Base-by-base conservation (phyloP, 2,888 invertebrate genomes). In the Lithophane socia region DNA sequence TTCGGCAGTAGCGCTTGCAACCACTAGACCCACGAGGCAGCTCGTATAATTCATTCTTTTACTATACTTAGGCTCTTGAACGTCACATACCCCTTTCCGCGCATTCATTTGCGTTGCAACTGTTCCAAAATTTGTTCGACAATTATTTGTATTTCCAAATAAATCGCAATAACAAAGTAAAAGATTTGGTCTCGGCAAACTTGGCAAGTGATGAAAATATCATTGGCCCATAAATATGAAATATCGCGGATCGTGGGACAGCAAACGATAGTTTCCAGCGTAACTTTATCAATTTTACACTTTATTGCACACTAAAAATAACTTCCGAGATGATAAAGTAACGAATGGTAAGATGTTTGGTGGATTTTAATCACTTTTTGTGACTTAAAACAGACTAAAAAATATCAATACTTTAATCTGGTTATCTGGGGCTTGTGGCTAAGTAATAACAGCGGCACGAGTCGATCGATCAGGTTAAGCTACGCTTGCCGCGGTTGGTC, bases 211-310 rank as follows among this genome's bases (percentile, higher is more conserved):
- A 78, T 75, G 80, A 78, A 86, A 85, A 85, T 86, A 84, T 89
- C 77, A 81, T 69, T 70, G 80, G 79, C 67, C 83, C 81, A 89
- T 91, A 88, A 87, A 90, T 87, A 87, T 84, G 61, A 79, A 79
- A 88, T 88, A 86, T 85, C 74, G 75, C 63, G 65, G 56, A 77
- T 73, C 79, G 58, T 70, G 76, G 71, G 75, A 69, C 75, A 44
- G 73, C 77, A 73, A 81, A 78, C 81, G 79, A 86, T 86, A 86
- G 89, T 90, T 87, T 84, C 73, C 79, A 71, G n/a, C 63, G 56
- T 86, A 79, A 83, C 75, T 88, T 89, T 90, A 90, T 88, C 87
- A 86, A 86, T 86, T 88, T 87, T 80, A 86, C 86, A 83, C 83
- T 90, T 89, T 89, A 87, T 86, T 87, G 87, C 82, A 84, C 87